These are phyloP conservation scores for Gnathonemus echidnorhynchus DNA, from an alignment of 2,113 vertebrate genomes.

Conservation along the genomic window DNA sequence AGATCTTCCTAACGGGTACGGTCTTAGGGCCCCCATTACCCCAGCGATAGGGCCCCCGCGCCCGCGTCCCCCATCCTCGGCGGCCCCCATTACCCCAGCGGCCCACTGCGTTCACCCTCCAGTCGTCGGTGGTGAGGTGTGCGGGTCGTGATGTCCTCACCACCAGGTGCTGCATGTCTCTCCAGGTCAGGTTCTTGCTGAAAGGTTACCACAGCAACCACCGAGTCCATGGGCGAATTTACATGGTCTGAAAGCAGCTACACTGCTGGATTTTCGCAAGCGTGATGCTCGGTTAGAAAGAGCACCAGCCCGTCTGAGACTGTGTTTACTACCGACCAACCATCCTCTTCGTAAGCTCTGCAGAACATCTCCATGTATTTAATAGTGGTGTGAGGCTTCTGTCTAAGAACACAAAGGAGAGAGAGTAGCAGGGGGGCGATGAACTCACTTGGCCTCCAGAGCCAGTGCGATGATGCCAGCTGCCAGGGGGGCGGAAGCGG, in stretches of 20 bases:
- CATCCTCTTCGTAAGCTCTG: neutral
- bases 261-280: neutral
- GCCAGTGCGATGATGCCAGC: constrained; percentile 95
- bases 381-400: neutral
- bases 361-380: neutral
- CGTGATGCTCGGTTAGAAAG: neutral
- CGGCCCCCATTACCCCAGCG: constrained; percentile 72
- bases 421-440: neutral
- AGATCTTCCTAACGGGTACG: neutral
- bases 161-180: constrained; percentile 96
- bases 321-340: neutral
- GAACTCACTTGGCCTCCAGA: constrained; percentile 90
- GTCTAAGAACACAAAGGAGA: neutral
- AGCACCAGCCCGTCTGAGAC: neutral
- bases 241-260: neutral
- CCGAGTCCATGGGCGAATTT: neutral
- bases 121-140: constrained; percentile 84
- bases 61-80: neutral
- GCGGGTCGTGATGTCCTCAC: constrained; percentile 79
- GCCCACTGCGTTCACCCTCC: constrained; percentile 86
- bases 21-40: constrained; percentile 42
- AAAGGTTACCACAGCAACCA: neutral
- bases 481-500: constrained; percentile 84
- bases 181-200: constrained; percentile 93
- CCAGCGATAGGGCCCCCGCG: constrained; percentile 55